Conservation (phyloP, 2,888 invertebrate species). For the Aspidiotus rigidus region DNA sequence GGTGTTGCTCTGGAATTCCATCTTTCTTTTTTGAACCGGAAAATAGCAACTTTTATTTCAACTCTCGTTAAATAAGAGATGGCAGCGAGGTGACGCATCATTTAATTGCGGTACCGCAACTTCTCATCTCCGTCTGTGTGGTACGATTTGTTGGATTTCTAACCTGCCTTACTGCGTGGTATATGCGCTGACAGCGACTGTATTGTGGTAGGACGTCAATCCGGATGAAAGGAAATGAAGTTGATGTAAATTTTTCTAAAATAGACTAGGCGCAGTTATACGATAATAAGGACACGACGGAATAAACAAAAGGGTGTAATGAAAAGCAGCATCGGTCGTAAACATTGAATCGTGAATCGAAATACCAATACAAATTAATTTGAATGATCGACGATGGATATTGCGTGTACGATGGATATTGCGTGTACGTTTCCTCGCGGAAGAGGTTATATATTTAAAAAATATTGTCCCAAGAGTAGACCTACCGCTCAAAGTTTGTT, state of each 20-base stretch:
- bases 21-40: too few species aligned
- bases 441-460: not conserved
- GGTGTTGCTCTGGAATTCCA: not conserved
- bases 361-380: too few species aligned
- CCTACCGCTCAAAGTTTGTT: not conserved
- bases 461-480: not conserved
- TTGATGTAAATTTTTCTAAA: not conserved
- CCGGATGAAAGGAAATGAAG: not conserved
- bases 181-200: not conserved
- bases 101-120: too few species aligned
- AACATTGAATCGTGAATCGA: not conserved
- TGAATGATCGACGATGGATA: too few species aligned
- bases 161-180: too few species aligned
- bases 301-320: conserved; percentile 26
- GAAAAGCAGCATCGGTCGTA: conserved; percentile 25
- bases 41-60: too few species aligned
- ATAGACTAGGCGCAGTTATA: not conserved
- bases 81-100: too few species aligned
- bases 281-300: conserved; percentile 19
- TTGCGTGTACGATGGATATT: too few species aligned
- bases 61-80: too few species aligned
- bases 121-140: too few species aligned
- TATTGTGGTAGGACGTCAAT: not conserved
- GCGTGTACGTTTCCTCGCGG: not conserved
- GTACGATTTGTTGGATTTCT: too few species aligned